phyloP scores from a whole-genome alignment of 2,113 vertebrate species.

The Antechinus stuartii region DNA sequence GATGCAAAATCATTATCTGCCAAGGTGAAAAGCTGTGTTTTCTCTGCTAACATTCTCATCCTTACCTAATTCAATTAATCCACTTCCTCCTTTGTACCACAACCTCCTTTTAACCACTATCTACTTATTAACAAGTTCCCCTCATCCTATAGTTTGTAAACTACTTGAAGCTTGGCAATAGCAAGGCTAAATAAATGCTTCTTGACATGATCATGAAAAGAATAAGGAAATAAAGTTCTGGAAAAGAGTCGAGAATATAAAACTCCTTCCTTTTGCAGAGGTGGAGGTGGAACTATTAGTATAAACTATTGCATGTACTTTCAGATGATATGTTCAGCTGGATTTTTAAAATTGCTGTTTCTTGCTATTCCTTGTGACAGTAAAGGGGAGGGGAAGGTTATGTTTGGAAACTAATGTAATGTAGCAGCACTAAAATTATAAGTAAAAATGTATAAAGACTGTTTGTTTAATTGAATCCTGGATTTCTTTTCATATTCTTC shows the following conservation, averaged over 20 bases:
- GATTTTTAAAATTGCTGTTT: background rate
- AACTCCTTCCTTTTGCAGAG: background rate
- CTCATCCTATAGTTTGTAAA: background rate
- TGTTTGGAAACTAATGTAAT: background rate
- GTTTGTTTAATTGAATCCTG: background rate
- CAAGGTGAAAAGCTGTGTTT: background rate
- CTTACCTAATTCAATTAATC: background rate
- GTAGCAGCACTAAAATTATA: background rate
- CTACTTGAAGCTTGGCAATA: background rate
- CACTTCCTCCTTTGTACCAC: background rate
- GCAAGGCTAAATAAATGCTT: background rate
- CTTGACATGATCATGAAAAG: background rate
- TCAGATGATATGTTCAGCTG: background rate
- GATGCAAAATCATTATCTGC: background rate
- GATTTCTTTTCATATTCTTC: background rate
- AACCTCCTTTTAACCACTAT: background rate
- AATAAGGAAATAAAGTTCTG: background rate
- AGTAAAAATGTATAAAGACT: background rate
- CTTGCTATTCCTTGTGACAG: background rate
- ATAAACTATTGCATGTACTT: background rate
- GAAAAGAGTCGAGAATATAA: background rate
- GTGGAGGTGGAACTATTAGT: background rate
- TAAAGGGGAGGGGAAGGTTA: background rate
- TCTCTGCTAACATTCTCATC: background rate
- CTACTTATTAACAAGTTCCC: background rate